Base-by-base conservation (phyloP, 2,113 vertebrate genomes). In the Acanthochromis polyacanthus region DNA sequence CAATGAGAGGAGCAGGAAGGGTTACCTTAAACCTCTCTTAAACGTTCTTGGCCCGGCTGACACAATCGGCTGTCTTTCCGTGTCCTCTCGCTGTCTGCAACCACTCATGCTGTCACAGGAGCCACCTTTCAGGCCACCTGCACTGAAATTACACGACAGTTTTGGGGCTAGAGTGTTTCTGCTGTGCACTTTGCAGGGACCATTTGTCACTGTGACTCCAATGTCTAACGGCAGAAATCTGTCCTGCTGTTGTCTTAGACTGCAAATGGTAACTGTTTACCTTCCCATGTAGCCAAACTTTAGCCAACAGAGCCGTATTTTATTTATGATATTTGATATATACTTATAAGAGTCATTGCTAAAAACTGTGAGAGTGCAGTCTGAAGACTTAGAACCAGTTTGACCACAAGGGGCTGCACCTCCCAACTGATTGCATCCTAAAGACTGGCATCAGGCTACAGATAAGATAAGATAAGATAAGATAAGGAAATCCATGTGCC, bases 151-250 rank as follows among this genome's bases (percentile, higher is more conserved):
- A 65, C 71, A 69, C 60, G 67, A 82, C 64, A 62, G 36, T 67
- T 81, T 78, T 52, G 55, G 66, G 52, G 60, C 69, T 63, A 30
- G 19, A 78, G 53, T 62, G 69, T 75, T 80, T 50, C 56, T n/a
- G 1, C 0, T 9, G 48, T 30, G 32, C 74, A 58, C 50, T 73
- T 70, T 56, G 50, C 61, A 76, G 58, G 48, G 51, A 76, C 52
- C 82, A 40, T 76, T 76, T 72, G 82, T 84, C 82, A 57, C 17
- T 71, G 50, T 78, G 58, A 25, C 52, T 38, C 40, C 22, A 61
- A 45, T 80, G 1, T 74, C 38, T 22, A 20, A 23, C 16, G 64
- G n/a, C 10, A 30, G 62, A 43, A n/a, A 3, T 51, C 52, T 45
- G 23, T 30, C 19, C 19, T 25, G 65, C 20, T 36, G 25, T 3